These are phyloP conservation scores for Habropoda laboriosa DNA, from an alignment of 1,140 invertebrate species.

Conservation along the genomic window DNA sequence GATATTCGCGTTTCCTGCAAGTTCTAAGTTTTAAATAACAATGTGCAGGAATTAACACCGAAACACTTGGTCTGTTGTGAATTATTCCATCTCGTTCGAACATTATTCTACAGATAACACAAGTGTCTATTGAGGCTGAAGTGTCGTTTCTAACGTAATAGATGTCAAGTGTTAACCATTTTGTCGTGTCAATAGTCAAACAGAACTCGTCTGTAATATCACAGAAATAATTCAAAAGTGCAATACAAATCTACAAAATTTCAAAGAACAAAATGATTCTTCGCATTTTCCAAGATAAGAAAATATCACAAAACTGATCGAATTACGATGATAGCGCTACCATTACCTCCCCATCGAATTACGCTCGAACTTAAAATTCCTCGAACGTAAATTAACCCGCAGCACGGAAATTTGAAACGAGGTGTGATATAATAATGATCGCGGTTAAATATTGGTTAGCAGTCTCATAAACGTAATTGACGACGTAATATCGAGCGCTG, in stretches of 20 bases:
- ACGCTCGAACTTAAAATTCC: background rate
- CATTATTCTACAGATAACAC: slow-evolving; percentile 5
- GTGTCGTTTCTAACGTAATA: background rate
- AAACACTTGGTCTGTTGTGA: background rate
- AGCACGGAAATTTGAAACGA: background rate
- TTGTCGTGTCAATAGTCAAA: background rate
- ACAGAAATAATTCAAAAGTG: too few species aligned
- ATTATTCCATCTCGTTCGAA: background rate
- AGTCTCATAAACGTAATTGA: background rate
- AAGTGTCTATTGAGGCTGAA: background rate
- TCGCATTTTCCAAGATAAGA: too few species aligned
- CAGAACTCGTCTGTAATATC: background rate
- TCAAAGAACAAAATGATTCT: too few species aligned
- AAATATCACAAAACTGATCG: too few species aligned
- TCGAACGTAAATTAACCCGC: background rate
- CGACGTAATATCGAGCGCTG: background rate
- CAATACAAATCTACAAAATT: too few species aligned
- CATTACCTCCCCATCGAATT: background rate
- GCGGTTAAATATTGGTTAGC: background rate
- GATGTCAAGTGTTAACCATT: background rate
- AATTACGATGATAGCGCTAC: too few species aligned
- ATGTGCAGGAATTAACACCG: too few species aligned
- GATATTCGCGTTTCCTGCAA: too few species aligned
- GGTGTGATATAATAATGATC: background rate
- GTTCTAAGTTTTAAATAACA: too few species aligned